Base-by-base conservation (phyloP, 2,888 invertebrate species). In the Drosophila nr. perissopoda region DNA sequence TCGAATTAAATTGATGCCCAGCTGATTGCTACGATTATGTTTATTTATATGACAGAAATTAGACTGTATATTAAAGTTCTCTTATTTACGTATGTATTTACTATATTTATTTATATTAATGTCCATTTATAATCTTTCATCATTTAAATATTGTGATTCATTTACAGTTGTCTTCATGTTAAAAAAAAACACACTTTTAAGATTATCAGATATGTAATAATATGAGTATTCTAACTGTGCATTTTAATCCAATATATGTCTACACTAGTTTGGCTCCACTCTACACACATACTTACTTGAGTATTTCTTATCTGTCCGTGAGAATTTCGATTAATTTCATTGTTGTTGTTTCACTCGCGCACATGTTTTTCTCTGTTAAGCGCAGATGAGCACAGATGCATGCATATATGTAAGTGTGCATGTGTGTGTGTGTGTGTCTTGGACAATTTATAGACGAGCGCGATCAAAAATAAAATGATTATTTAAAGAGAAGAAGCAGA, bases 381-480 rank as follows among this genome's bases (percentile, higher is more conserved):
- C 59, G 51, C 68, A 54, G 59, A 59, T 59, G 70, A 59, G 63
- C 40, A 70, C 54, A 58, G 29, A 63, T 49, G 54, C 29, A 49
- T 54, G 57, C 53, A 38, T 34, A 57, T 60, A 36, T 49, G 38
- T 31, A 52, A 1, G 11, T 46, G 16, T 18, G 36, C 10, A 6
- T 56, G 4, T 57, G 21, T 58, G 11, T 21, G 11, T 53, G 34
- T 54, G 27, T 51, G 49, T 48, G 11, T 48, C 38, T 57, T 65
- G 76, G 70, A 78, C 84, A 80, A 82, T 77, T 78, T 86, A 83
- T 81, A 61, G 70, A 40, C 81, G 58, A 76, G 74, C 57, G 68
- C 65, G 80, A 77, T 80, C 79, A 74, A 70, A 87, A 84, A 79
- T 81, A 82, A 84, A 82, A 78, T 81, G 73, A 82, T 78, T 74